Percentiles rank a stretch among this genome's conserved stretches.
phyloP scores from a whole-genome alignment of 2,113 vertebrate species.

The Aegotheles bennettii region DNA sequence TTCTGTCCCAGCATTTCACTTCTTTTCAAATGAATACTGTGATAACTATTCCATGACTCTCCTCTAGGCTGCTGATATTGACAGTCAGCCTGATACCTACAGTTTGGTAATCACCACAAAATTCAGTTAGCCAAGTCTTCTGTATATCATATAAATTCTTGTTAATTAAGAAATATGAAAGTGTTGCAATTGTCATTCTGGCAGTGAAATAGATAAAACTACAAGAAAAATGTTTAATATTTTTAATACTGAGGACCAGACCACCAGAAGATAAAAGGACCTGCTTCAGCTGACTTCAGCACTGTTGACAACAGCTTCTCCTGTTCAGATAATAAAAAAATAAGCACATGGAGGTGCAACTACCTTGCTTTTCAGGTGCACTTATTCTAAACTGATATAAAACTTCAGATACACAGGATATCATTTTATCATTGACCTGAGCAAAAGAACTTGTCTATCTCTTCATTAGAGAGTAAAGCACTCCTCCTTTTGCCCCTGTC shows the following conservation, averaged over 20 bases:
- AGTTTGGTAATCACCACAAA: not conserved
- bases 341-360: not conserved
- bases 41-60: not conserved
- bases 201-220: not conserved
- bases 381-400: not conserved
- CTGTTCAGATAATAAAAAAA: not conserved
- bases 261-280: not conserved
- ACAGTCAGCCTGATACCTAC: not conserved
- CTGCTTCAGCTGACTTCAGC: not conserved
- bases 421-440: not conserved
- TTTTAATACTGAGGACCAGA: not conserved
- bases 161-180: not conserved
- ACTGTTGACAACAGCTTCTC: not conserved
- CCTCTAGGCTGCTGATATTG: not conserved
- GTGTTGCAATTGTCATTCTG: not conserved
- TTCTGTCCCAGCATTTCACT: not conserved
- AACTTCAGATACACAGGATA: not conserved
- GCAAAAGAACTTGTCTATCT: not conserved
- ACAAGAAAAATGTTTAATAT: not conserved
- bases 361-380: not conserved
- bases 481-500: not conserved
- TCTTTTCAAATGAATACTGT: not conserved
- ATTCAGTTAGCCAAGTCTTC: not conserved
- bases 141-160: not conserved
- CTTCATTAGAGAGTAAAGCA: not conserved